phyloP scores from a whole-genome alignment of 1,140 invertebrate genomes.

The Musca vetustissima region DNA sequence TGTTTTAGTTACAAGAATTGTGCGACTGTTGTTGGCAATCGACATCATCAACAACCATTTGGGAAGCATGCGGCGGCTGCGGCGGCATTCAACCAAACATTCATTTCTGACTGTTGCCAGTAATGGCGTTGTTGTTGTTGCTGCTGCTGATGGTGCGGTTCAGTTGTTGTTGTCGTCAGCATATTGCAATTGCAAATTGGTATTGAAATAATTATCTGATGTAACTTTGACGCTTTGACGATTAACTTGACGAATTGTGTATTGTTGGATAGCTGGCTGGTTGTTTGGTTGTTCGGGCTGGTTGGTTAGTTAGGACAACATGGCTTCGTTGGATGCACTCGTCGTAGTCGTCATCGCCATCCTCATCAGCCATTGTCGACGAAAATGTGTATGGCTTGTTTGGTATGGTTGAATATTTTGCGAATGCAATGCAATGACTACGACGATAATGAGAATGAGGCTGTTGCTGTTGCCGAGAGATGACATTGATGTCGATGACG shows the following conservation, averaged over 20 bases:
- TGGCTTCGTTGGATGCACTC: not conserved
- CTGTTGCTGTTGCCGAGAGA: no score
- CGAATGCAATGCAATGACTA: not conserved
- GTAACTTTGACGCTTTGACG: slow-evolving; percentile 31
- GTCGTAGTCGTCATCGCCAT: no score
- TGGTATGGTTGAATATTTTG: no score
- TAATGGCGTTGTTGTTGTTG: no score
- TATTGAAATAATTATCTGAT: slow-evolving; percentile 33
- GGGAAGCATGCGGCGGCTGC: not conserved
- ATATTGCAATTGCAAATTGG: slow-evolving; percentile 33
- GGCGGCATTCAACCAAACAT: not conserved
- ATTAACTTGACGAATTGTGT: slow-evolving; percentile 32
- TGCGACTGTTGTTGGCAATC: not conserved
- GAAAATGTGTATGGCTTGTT: not conserved
- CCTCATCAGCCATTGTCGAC: no score
- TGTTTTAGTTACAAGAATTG: not conserved
- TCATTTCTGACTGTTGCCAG: no score
- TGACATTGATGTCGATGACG: slow-evolving; percentile 4
- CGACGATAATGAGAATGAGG: not conserved
- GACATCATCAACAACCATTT: not conserved
- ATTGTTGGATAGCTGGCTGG: slow-evolving; percentile 8
- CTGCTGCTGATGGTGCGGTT: not conserved
- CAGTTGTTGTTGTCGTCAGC: not conserved
- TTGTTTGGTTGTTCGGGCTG: not conserved
- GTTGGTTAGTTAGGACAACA: not conserved